Evolutionary conservation across 2,888 invertebrate genomes (phyloP).

Genomic region (Biston stratarius): DNA sequence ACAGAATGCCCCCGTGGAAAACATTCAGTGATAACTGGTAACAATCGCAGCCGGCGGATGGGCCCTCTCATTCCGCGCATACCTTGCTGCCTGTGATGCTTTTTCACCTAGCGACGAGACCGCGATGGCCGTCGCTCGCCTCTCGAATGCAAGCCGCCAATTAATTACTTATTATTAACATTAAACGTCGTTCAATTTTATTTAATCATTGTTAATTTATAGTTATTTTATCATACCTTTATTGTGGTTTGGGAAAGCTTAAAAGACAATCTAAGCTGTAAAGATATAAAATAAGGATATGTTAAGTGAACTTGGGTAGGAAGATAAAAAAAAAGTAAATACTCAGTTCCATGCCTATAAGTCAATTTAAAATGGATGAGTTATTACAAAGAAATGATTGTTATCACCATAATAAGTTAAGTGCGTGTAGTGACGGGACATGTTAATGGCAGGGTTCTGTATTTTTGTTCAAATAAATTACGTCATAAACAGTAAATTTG

Average conservation of each 20-base stretch:
- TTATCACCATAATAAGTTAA: conserved; percentile 39
- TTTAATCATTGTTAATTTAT: conserved; percentile 26
- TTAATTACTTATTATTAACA: conserved; percentile 36
- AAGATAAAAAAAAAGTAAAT: not conserved
- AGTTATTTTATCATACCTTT: not conserved
- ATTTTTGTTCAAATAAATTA: too few species aligned
- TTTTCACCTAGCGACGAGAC: conserved; percentile 79
- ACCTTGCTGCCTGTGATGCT: conserved; percentile 76
- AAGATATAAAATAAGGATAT: not conserved
- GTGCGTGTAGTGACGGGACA: too few species aligned
- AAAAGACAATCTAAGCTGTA: not conserved
- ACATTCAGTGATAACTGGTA: conserved; percentile 87
- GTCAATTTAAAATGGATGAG: conserved; percentile 25
- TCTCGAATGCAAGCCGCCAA: conserved; percentile 31
- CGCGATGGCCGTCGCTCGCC: conserved; percentile 37
- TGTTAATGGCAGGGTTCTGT: too few species aligned
- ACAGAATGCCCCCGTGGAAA: conserved; percentile 84
- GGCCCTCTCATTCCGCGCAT: conserved; percentile 83
- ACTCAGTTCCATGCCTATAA: not conserved
- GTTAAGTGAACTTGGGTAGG: not conserved
- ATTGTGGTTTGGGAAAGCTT: conserved; percentile 1
- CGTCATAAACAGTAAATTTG: too few species aligned
- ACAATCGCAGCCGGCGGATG: conserved; percentile 86
- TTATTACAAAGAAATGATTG: conserved; percentile 30
- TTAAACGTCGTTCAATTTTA: conserved; percentile 25